Conservation (phyloP, 1,140 invertebrate genomes). For the Chironomus tepperi region DNA sequence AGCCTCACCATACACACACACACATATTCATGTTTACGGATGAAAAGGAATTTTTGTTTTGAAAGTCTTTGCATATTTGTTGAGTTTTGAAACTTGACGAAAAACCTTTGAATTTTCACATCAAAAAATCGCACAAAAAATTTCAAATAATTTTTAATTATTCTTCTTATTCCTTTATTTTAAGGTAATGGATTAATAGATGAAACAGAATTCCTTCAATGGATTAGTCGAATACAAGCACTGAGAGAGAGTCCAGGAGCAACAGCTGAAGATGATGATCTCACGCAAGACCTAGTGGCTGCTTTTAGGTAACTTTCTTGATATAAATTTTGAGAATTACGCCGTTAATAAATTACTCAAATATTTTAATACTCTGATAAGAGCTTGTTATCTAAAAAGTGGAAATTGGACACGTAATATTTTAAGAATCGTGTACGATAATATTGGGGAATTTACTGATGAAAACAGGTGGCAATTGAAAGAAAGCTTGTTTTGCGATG, state of each 20-base stretch:
- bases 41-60: too few species aligned
- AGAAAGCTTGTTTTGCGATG: too few species aligned
- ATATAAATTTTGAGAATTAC: not conserved
- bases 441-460: not conserved
- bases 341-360: not conserved
- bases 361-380: not conserved
- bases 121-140: too few species aligned
- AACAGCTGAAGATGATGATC: conserved; percentile 48
- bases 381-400: not conserved
- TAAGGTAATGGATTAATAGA: conserved; percentile 56
- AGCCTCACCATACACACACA: too few species aligned
- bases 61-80: too few species aligned
- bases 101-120: too few species aligned
- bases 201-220: conserved; percentile 61
- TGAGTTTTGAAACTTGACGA: too few species aligned
- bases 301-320: conserved; percentile 51
- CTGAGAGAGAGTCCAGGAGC: conserved; percentile 44
- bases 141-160: not conserved
- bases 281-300: conserved; percentile 58
- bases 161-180: conserved; percentile 31
- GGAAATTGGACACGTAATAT: not conserved
- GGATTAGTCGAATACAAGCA: conserved; percentile 59
- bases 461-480: too few species aligned
- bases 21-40: too few species aligned
- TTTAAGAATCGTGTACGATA: not conserved